phyloP scores from a whole-genome alignment of 2,797 vertebrate species.

The Gobio occitaniae region DNA sequence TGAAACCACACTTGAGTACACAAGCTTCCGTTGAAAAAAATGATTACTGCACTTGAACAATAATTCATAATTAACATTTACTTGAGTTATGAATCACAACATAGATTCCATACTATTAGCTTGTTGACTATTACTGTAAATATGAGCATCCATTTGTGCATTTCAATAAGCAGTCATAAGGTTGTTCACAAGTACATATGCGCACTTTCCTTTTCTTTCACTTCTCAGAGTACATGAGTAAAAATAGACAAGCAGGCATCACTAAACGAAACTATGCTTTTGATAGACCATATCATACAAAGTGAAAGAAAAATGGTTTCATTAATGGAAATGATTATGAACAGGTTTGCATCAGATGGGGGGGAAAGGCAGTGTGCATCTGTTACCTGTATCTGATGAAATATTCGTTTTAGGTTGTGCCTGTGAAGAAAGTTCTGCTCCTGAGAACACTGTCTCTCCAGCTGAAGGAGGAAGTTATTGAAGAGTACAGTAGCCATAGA shows the following conservation, averaged over 20 bases:
- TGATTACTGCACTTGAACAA: background rate
- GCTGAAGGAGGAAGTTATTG: constrained; percentile 87
- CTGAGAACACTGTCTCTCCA: constrained; percentile 88
- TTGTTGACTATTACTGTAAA: background rate
- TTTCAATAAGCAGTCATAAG: background rate
- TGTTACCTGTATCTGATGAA: constrained; percentile 90
- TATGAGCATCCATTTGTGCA: background rate
- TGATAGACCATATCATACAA: background rate
- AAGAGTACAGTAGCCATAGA: constrained; percentile 88
- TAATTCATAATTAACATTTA: background rate
- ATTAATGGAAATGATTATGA: background rate
- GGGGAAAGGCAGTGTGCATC: background rate
- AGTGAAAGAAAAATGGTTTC: background rate
- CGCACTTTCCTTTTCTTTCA: background rate
- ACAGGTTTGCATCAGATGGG: background rate
- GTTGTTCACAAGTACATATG: background rate
- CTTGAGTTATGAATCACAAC: constrained; percentile 1
- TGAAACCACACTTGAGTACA: background rate
- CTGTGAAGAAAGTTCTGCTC: constrained; percentile 93
- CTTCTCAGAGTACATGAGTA: background rate
- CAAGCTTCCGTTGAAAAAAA: background rate
- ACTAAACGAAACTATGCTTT: background rate
- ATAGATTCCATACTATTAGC: background rate
- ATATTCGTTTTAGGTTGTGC: constrained; percentile 95
- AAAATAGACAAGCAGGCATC: background rate